Conservation (phyloP, 2,888 invertebrate species). For the Protophormia terraenovae region DNA sequence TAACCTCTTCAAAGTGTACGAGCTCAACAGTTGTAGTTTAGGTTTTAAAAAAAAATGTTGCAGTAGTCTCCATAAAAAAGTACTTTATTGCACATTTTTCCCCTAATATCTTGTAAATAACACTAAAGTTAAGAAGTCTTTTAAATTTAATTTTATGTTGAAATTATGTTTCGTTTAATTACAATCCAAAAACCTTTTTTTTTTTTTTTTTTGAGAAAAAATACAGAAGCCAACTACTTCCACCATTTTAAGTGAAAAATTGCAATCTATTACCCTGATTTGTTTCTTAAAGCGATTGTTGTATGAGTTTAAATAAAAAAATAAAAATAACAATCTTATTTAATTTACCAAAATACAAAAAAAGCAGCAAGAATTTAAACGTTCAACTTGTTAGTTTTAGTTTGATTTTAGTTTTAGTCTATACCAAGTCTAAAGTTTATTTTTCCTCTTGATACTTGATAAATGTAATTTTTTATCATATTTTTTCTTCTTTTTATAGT, state of each 20-base stretch:
- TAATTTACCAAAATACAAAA: constrained; percentile 28
- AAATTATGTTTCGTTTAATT: background rate
- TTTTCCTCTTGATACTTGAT: constrained; percentile 27
- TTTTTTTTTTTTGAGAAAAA: too few species aligned
- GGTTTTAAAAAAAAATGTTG: too few species aligned
- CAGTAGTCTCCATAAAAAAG: too few species aligned
- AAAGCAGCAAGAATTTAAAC: background rate
- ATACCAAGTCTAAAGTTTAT: constrained; percentile 6
- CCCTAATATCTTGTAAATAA: too few species aligned
- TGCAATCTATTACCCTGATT: constrained; percentile 3
- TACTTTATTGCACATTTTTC: too few species aligned
- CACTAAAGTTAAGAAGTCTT: too few species aligned
- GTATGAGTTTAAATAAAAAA: background rate
- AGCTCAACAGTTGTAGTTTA: too few species aligned
- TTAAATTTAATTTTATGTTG: background rate
- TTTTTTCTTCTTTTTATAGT: too few species aligned
- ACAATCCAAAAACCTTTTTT: background rate
- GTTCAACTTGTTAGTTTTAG: background rate
- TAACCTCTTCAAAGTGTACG: too few species aligned
- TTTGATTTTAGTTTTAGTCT: background rate
- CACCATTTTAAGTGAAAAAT: constrained; percentile 4
- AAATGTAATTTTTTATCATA: background rate
- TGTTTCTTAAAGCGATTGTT: background rate
- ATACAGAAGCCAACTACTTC: background rate
- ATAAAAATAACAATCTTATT: constrained; percentile 3